Percentiles rank a stretch among this genome's conserved stretches.
Conservation (phyloP, 2,888 invertebrate genomes). For the Yponomeuta evonymella region DNA sequence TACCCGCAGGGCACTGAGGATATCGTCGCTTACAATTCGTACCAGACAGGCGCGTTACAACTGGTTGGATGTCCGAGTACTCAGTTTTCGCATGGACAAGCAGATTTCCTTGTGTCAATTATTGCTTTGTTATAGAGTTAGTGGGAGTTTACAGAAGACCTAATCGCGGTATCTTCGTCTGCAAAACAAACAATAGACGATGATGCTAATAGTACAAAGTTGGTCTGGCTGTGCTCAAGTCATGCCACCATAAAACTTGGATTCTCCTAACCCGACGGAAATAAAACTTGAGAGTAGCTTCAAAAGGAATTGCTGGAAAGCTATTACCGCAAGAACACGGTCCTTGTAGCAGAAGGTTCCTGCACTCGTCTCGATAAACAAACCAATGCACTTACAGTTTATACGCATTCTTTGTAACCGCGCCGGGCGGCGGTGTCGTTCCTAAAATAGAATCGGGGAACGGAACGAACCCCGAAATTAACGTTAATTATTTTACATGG, state of each 20-base stretch:
- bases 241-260: background rate
- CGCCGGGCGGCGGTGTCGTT: slow-evolving; percentile 31
- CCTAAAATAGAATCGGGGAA: slow-evolving; percentile 47
- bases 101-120: slow-evolving; percentile 17
- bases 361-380: slow-evolving; percentile 61
- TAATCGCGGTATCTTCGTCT: background rate
- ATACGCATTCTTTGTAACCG: slow-evolving; percentile 45
- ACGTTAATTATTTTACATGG: slow-evolving; percentile 1
- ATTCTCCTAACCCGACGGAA: slow-evolving; percentile 2
- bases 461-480: slow-evolving; percentile 1
- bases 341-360: slow-evolving; percentile 4
- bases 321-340: slow-evolving; percentile 11
- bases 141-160: background rate
- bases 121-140: background rate
- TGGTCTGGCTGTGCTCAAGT: background rate
- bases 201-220: background rate
- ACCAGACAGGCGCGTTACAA: slow-evolving; percentile 20
- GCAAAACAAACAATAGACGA: background rate
- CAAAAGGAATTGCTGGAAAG: slow-evolving; percentile 16
- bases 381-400: slow-evolving; percentile 60
- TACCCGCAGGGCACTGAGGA: slow-evolving; percentile 13
- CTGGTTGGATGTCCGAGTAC: slow-evolving; percentile 21
- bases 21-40: background rate
- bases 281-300: slow-evolving; percentile 11
- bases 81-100: slow-evolving; percentile 16